These are phyloP conservation scores for Dermolepida albohirtum DNA, from an alignment of 2,888 invertebrate species.

Conservation along the genomic window DNA sequence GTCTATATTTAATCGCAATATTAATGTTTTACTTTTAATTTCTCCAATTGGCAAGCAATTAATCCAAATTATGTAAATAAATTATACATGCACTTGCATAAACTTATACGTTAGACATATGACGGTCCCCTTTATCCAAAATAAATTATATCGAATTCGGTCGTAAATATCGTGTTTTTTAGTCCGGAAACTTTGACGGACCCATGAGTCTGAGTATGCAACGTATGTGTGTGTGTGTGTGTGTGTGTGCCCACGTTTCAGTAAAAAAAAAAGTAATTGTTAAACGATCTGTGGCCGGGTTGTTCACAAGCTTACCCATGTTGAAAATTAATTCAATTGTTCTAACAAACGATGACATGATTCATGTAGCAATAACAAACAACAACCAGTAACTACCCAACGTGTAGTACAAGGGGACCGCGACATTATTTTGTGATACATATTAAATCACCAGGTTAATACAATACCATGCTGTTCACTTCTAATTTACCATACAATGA, in stretches of 20 bases:
- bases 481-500: conserved; percentile 12
- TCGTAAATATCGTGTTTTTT: conserved; percentile 58
- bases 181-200: conserved; percentile 55
- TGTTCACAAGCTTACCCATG: conserved; percentile 59
- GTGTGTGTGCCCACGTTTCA: conserved; percentile 1
- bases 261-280: conserved; percentile 51
- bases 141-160: conserved; percentile 59
- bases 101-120: background rate
- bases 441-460: conserved; percentile 22
- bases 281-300: conserved; percentile 59
- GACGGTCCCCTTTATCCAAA: conserved; percentile 50
- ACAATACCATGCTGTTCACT: conserved; percentile 5
- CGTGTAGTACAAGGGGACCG: conserved; percentile 18
- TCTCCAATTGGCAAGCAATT: too few relatives aligned
- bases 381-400: background rate
- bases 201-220: conserved; percentile 41
- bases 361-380: conserved; percentile 55
- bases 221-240: conserved; percentile 5
- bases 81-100: too few relatives aligned
- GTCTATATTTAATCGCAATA: too few relatives aligned
- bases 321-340: conserved; percentile 67
- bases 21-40: too few relatives aligned
- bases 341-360: conserved; percentile 63
- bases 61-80: too few relatives aligned
- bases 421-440: conserved; percentile 15